Evolutionary conservation across 2,888 invertebrate species (phyloP).

Genomic region (Falcaria lacertinaria): DNA sequence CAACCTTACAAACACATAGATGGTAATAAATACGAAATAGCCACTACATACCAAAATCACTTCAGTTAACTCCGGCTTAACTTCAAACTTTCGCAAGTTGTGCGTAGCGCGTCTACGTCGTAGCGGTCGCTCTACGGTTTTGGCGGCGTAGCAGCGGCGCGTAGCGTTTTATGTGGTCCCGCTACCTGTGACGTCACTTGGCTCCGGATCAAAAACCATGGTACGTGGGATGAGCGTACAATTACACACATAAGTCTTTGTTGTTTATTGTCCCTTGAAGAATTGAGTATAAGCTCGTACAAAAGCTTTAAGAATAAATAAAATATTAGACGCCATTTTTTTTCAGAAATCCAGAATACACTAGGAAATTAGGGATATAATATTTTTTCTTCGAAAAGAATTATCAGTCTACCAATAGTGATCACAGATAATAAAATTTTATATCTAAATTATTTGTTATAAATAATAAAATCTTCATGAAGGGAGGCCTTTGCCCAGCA

Average conservation of each 20-base stretch:
- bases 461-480: too few species aligned
- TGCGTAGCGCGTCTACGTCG: conserved; percentile 67
- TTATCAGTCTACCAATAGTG: too few species aligned
- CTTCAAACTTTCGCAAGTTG: conserved; percentile 22
- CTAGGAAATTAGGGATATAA: too few species aligned
- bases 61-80: conserved; percentile 19
- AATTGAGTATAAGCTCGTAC: not conserved
- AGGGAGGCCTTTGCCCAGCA: too few species aligned
- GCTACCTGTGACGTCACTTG: conserved; percentile 61
- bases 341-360: not conserved
- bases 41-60: conserved; percentile 19
- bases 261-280: conserved; percentile 11
- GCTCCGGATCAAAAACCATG: conserved; percentile 42
- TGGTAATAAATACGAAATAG: conserved; percentile 13
- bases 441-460: too few species aligned
- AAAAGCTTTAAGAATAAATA: not conserved
- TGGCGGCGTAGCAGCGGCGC: conserved; percentile 46
- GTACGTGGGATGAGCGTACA: conserved; percentile 53
- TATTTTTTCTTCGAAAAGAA: too few species aligned
- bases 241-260: conserved; percentile 31
- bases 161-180: conserved; percentile 53
- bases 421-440: too few species aligned
- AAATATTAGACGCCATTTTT: not conserved
- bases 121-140: conserved; percentile 55
- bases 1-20: not conserved